These are phyloP conservation scores for Oreochromis aureus DNA, from an alignment of 2,113 vertebrate genomes.

Conservation along the genomic window DNA sequence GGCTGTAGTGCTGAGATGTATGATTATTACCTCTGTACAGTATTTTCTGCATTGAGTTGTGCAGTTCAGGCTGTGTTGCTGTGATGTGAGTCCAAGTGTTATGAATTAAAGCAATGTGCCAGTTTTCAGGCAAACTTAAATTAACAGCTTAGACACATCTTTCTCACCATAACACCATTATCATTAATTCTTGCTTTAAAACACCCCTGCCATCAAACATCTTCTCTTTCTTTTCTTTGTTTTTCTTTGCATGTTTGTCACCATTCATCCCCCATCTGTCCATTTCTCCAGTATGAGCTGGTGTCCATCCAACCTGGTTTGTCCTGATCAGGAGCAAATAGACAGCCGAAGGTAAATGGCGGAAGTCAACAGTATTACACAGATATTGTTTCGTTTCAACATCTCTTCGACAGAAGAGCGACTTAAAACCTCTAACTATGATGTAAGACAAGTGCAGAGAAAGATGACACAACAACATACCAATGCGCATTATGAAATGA, in stretches of 20 bases:
- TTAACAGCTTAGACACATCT: neutral
- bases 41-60: neutral
- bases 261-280: conserved; percentile 33
- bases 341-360: conserved; percentile 84
- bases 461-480: neutral
- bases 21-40: neutral
- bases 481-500: neutral
- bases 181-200: neutral
- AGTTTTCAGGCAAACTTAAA: neutral
- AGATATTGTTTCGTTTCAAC: neutral
- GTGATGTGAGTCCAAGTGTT: neutral
- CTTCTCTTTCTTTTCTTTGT: conserved; percentile 15
- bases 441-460: neutral
- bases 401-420: neutral
- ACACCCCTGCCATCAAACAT: neutral
- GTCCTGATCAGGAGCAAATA: conserved; percentile 76
- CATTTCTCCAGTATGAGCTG: conserved; percentile 84
- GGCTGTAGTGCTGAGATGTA: neutral
- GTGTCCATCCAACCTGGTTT: conserved; percentile 82
- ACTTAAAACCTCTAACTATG: neutral
- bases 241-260: neutral
- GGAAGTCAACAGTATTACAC: neutral
- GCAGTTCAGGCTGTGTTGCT: neutral
- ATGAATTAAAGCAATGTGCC: neutral
- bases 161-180: neutral